Base-by-base conservation (phyloP, 2,888 invertebrate genomes). In the Drosophila putrida region DNA sequence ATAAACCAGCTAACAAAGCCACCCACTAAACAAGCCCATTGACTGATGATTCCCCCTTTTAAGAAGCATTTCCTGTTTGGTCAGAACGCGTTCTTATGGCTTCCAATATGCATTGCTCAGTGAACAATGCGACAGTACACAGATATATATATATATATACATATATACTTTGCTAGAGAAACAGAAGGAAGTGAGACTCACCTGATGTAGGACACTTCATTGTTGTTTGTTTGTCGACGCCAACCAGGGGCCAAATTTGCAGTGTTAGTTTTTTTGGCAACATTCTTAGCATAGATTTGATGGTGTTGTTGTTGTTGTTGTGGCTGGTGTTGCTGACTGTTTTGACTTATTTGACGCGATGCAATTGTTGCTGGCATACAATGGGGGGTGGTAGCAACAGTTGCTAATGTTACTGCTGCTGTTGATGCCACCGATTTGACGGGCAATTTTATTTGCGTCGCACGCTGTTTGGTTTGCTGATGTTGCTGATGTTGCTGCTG, bases 131-230 rank as follows among this genome's bases (percentile, higher is more conserved):
- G 80, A 72, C 88, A 86, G 75, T 75, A 70, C 86, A 80, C 69
- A 88, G 83, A n/a, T n/a, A n/a, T n/a, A n/a, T n/a, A n/a, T n/a
- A n/a, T n/a, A n/a, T n/a, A n/a, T n/a, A n/a, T n/a, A n/a, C n/a
- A n/a, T n/a, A n/a, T n/a, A n/a, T n/a, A n/a, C n/a, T n/a, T n/a
- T n/a, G n/a, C n/a, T n/a, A n/a, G 38, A 60, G n/a, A 62, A 25
- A 60, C 20, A 20, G 20, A 20, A 20, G 20, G 20, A 20, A 20
- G 20, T 20, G 38, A 39, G 28, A 92, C 93, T 93, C 91, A 96
- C 96, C 96, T 96, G 93, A 96, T 94, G 93, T 96, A 96, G 90
- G 96, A 94, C 92, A 96, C 94, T 92, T 94, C 94, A 83, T 95
- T 95, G 92, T 95, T 95, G 90, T 94, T 94, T 84, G 94, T 93